Evolutionary conservation across 2,888 invertebrate genomes (phyloP), one percentile per base, ranked within the genome.

Genomic region (Papilio gigon): DNA sequence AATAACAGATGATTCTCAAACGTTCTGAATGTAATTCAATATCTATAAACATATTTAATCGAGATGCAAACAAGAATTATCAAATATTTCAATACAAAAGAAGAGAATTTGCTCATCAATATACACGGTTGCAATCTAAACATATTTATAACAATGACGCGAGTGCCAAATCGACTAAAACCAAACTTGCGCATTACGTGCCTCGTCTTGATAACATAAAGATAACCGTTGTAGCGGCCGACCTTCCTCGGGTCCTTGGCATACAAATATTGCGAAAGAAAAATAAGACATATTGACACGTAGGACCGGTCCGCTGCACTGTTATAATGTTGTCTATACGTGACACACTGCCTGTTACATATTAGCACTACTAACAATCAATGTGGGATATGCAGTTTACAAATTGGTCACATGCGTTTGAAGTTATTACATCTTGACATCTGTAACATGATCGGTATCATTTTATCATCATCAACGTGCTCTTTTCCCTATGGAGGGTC

Each of bases 241-340:
- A 87, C 91, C 90, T 91, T 89, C 88, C 83, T 77, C 80, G 80
- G 82, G 84, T 87, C 89, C 90, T 89, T 88, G 90, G 83, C 86
- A 86, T 81, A 86, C 82, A 85, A 84, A 78, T 71, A 77, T 89
- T 88, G 83, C 84, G 81, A 88, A 86, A 89, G 72, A 81, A 77
- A 85, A 84, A 73, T 73, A 82, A 84, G 83, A 83, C 81, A 80
- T 80, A 81, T 84, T 76, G 79, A 78, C 78, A 78, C 78, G 70
- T 73, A 73, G 40, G 60, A 25, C 56, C 56, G 37, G 22, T 27
- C 60, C n/a, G 37, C 56, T 56, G 25, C n/a, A 64, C 27, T 44
- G 58, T 22, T 37, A 63, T 17, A 35, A 42, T 62, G 25, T 37
- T 27, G 25, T 59, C n/a, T 40, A 47, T 58, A 68, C 68, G 58